Percentiles rank a stretch among this genome's conserved stretches.
Conservation (phyloP, 1,140 invertebrate genomes). For the Eueides isabella region DNA sequence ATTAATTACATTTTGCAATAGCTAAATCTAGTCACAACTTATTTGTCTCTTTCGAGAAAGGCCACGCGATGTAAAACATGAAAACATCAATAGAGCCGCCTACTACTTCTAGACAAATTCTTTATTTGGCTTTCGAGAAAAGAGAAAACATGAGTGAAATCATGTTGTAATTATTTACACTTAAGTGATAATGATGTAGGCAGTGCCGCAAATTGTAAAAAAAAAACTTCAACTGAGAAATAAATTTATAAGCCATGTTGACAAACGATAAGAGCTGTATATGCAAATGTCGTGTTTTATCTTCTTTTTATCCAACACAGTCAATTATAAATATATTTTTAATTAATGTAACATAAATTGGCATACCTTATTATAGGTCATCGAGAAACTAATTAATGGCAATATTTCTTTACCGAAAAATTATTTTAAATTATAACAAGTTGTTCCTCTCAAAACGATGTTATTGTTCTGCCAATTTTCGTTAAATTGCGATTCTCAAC, state of each 20-base stretch:
- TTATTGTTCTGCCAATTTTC: constrained; percentile 42
- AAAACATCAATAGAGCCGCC: constrained; percentile 12
- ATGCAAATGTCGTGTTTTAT: constrained; percentile 8
- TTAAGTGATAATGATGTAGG: constrained; percentile 8
- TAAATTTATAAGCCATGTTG: constrained; percentile 11
- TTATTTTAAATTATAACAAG: background rate
- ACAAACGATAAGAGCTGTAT: constrained; percentile 16
- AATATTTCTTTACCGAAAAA: background rate
- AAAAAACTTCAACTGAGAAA: background rate
- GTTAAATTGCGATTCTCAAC: constrained; percentile 25
- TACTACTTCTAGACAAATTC: constrained; percentile 12
- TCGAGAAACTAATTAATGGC: background rate
- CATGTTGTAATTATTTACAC: background rate
- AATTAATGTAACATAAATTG: constrained; percentile 13
- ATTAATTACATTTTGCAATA: constrained; percentile 23
- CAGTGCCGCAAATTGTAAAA: background rate
- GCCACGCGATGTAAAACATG: constrained; percentile 16
- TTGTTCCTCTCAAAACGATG: constrained; percentile 19
- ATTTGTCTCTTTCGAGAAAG: background rate
- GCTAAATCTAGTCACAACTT: background rate
- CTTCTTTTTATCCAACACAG: background rate
- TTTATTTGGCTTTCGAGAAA: background rate
- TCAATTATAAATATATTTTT: constrained; percentile 18
- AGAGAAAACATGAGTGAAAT: background rate
- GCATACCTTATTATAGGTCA: constrained; percentile 2